Base-by-base conservation (phyloP, 1,140 invertebrate genomes). In the Lethrus apterus region DNA sequence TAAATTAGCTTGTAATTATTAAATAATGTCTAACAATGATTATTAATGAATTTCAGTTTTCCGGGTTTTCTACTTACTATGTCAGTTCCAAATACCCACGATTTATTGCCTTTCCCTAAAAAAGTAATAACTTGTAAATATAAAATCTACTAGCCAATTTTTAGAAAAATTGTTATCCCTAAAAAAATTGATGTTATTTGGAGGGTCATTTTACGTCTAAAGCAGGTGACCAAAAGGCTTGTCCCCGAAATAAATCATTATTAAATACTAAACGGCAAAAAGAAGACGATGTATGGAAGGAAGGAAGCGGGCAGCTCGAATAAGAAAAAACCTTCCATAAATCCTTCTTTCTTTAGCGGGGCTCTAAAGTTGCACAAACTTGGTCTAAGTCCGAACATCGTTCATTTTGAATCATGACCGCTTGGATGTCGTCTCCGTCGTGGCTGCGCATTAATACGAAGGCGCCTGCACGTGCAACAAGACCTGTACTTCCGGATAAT, bases 341-440 rank as follows among this genome's bases (percentile, higher is more conserved):
- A 62, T 64, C 58, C 47, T 61, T 57, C 57, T 64, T 64, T 62
- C 58, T 59, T 60, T 54, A 52, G 48, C 44, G 53, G 54, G 50
- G 57, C 47, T 42, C 50, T 52, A 49, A 60, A 63, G 54, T 60
- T 61, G 55, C 57, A 60, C 59, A 59, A 64, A 64, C 60, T 64
- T 63, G 57, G 56, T 52, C 58, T 62, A 65, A 65, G 63, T 63
- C 63, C 56, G 54, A 53, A 58, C 60, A 62, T 63, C 59, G 57
- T 59, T 64, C 63, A 64, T 58, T 55, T 61, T 65, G 60, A 65
- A 58, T 57, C 52, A 65, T 64, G 60, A 59, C 60, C 44, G 58
- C 51, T 50, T 55, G 48, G 51, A 52, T 57, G 52, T 58, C 58
- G 58, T 55, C 56, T 52, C 46, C 52, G 54, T 51, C 59, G 57